These are phyloP conservation scores for Sinotaia quadrata DNA, from an alignment of 2,888 invertebrate species.

Conservation along the genomic window DNA sequence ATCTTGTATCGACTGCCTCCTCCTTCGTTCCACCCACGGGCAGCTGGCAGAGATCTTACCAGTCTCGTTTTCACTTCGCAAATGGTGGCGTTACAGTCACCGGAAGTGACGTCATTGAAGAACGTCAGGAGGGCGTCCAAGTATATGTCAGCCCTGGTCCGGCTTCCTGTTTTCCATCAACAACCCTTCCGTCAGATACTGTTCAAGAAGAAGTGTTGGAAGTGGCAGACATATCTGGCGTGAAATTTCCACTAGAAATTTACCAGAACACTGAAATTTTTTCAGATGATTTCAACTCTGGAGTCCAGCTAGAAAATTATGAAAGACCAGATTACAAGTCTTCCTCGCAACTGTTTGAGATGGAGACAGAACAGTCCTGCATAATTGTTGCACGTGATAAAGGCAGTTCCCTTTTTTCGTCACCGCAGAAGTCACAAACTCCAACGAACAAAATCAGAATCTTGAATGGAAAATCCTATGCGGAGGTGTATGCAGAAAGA, in stretches of 20 bases:
- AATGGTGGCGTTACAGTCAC: not conserved
- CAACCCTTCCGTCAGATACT: not conserved
- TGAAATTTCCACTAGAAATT: not conserved
- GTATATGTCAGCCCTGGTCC: not conserved
- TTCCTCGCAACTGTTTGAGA: too few relatives aligned
- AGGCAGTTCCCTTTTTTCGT: too few relatives aligned
- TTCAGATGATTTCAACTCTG: too few relatives aligned
- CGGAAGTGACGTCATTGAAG: not conserved
- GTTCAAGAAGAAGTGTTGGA: not conserved
- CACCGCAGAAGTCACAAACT: too few relatives aligned
- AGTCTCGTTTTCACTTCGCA: not conserved
- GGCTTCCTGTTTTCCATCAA: not conserved
- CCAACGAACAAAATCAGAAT: slow-evolving; percentile 22
- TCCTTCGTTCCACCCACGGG: not conserved
- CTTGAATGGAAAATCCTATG: slow-evolving; percentile 19
- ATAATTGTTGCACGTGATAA: too few relatives aligned
- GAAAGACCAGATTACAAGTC: too few relatives aligned
- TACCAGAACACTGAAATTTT: not conserved
- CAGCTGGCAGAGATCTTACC: slow-evolving; percentile 1
- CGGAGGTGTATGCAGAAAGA: slow-evolving; percentile 8
- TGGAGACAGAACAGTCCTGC: too few relatives aligned
- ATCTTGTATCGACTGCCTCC: not conserved
- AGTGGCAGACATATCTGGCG: not conserved
- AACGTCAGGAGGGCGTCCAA: not conserved
- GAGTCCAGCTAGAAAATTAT: too few relatives aligned